phyloP scores from a whole-genome alignment of 2,113 vertebrate genomes.

The Gallinago media region DNA sequence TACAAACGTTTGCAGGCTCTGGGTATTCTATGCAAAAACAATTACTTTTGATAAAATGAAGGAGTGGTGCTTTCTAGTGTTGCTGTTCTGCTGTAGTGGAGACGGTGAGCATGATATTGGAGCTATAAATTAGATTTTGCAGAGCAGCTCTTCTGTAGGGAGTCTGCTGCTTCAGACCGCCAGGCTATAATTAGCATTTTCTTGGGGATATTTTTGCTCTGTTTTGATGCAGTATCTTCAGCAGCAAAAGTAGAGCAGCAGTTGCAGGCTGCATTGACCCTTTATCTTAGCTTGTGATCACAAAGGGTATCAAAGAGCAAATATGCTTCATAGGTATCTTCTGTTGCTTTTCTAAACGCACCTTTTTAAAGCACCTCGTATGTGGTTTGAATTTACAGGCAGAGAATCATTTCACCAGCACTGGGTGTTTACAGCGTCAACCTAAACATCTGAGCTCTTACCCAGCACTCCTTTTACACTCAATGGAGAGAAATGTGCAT shows the following conservation, averaged over 20 bases:
- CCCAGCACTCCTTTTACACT: not conserved
- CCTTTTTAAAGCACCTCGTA: not conserved
- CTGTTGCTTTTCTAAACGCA: not conserved
- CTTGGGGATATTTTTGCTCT: conserved; percentile 18
- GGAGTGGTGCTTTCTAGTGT: not conserved
- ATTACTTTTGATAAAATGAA: not conserved
- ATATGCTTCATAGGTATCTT: not conserved
- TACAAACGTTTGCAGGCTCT: not conserved
- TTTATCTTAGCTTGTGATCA: not conserved
- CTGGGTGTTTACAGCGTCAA: not conserved
- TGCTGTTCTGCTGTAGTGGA: not conserved
- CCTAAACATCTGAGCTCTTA: not conserved
- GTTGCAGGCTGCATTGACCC: not conserved
- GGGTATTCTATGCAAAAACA: not conserved
- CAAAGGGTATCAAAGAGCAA: not conserved
- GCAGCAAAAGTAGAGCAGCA: not conserved
- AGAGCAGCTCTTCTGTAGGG: not conserved
- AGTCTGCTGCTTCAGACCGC: not conserved
- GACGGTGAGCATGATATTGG: not conserved
- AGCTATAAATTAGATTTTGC: conserved; percentile 40
- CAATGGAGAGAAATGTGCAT: not conserved
- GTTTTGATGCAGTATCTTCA: conserved; percentile 29
- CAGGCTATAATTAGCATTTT: conserved; percentile 47
- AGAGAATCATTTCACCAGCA: not conserved
- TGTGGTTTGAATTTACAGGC: not conserved